Evolutionary conservation across 2,888 invertebrate genomes (phyloP).

Genomic region (Scaptomyza flava): DNA sequence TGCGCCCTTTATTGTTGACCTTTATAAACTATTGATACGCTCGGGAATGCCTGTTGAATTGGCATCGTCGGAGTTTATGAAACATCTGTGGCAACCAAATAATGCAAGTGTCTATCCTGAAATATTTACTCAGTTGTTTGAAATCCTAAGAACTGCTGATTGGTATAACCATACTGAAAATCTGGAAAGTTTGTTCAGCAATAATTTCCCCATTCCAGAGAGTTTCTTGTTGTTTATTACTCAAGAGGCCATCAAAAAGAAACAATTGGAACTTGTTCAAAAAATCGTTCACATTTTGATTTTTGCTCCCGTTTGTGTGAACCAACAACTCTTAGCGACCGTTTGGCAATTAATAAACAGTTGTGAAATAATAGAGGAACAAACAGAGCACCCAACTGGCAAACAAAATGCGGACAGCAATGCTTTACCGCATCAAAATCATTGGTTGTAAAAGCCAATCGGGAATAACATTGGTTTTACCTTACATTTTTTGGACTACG

Average conservation of each 20-base stretch:
- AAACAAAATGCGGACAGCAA: neutral
- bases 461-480: neutral
- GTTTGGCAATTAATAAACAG: too few species aligned
- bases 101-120: neutral
- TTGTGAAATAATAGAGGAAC: neutral
- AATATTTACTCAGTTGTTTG: conserved; percentile 21
- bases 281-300: conserved; percentile 12
- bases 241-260: neutral
- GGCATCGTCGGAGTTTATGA: conserved; percentile 35
- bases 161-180: conserved; percentile 43
- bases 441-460: neutral
- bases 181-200: conserved; percentile 20
- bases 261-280: neutral
- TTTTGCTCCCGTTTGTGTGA: neutral
- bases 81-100: conserved; percentile 47
- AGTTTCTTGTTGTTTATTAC: conserved; percentile 19
- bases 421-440: neutral
- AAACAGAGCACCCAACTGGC: neutral
- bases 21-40: conserved; percentile 10
- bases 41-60: neutral
- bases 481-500: neutral
- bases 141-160: conserved; percentile 34
- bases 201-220: conserved; percentile 30
- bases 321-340: neutral
- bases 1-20: conserved; percentile 2